Conservation (phyloP, 2,888 invertebrate genomes). For the Bombylius discolor region DNA sequence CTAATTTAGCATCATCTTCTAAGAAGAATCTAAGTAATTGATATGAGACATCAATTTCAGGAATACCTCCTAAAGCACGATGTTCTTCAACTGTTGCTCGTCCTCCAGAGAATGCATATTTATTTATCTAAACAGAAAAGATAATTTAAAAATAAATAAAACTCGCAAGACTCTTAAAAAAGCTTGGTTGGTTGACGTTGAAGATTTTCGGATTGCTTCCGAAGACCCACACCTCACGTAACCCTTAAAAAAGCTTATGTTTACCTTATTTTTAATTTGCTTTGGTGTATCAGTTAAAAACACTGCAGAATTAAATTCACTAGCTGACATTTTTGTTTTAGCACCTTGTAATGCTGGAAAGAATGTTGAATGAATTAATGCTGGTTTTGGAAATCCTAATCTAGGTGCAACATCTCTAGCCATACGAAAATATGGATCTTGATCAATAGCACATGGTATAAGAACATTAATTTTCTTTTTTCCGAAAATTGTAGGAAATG, state of each 20-base stretch:
- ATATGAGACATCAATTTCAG: conserved; percentile 88
- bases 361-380: conserved; percentile 75
- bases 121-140: conserved; percentile 55
- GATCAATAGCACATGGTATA: conserved; percentile 98
- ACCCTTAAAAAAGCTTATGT: background rate
- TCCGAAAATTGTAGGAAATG: conserved; percentile 84
- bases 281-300: conserved; percentile 91
- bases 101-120: conserved; percentile 97
- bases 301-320: conserved; percentile 84
- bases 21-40: conserved; percentile 91
- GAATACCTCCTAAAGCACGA: conserved; percentile 78
- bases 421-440: conserved; percentile 99
- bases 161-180: background rate
- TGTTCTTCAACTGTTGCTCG: conserved; percentile 90
- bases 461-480: conserved; percentile 51
- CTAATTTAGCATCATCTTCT: conserved; percentile 79
- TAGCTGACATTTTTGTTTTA: conserved; percentile 96
- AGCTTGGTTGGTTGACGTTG: background rate
- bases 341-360: conserved; percentile 93
- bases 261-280: conserved; percentile 88
- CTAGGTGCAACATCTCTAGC: conserved; percentile 94
- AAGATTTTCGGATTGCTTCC: too few species aligned
- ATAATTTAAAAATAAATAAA: background rate
- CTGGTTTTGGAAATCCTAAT: conserved; percentile 75
- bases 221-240: too few species aligned